Conservation (phyloP, 1,140 invertebrate genomes). For the Maniola jurtina region DNA sequence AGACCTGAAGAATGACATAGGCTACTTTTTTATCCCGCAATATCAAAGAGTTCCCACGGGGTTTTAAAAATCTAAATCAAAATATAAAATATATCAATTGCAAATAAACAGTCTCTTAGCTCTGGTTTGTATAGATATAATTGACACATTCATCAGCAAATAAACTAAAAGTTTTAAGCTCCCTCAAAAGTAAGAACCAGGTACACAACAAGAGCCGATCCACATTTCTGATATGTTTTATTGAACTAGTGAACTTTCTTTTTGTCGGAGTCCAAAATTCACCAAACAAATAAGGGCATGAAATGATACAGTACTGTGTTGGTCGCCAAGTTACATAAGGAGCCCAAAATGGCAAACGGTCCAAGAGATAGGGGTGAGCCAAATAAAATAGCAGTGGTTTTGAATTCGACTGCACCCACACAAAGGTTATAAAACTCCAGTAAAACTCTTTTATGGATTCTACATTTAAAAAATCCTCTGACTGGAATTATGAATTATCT, state of each 20-base stretch:
- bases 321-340: slow-evolving; percentile 27
- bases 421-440: slow-evolving; percentile 13
- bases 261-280: slow-evolving; percentile 18
- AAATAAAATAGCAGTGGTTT: slow-evolving; percentile 24
- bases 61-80: no score
- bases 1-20: no score
- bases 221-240: slow-evolving; percentile 19
- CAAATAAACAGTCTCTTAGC: background rate
- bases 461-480: background rate
- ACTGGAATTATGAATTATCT: background rate
- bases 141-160: background rate
- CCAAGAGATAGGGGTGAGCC: slow-evolving; percentile 28
- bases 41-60: no score
- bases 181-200: background rate
- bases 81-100: no score
- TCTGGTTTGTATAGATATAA: background rate
- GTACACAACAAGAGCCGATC: slow-evolving; percentile 33
- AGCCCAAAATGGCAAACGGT: slow-evolving; percentile 16
- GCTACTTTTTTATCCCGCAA: no score
- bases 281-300: slow-evolving; percentile 25
- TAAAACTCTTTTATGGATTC: slow-evolving; percentile 5
- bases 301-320: slow-evolving; percentile 22
- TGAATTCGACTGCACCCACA: slow-evolving; percentile 16
- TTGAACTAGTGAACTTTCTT: slow-evolving; percentile 20
- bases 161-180: background rate